A percentile compares a stretch with the other conserved stretches of the same genome.
These are phyloP conservation scores for Drosophila lacteicornis DNA, from an alignment of 1,140 invertebrate genomes.

Conservation along the genomic window DNA sequence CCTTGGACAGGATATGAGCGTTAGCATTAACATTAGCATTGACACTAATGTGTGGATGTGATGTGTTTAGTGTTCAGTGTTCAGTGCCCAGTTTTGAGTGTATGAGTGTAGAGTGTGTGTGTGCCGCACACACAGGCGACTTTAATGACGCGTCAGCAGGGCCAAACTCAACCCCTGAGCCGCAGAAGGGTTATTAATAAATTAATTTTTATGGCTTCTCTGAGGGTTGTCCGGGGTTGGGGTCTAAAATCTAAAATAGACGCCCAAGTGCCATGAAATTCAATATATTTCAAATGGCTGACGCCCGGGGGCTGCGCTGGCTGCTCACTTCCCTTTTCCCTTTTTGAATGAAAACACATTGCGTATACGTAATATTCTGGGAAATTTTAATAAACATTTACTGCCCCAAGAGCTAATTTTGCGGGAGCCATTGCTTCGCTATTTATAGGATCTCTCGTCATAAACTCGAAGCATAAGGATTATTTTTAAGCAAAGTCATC, in stretches of 20 bases:
- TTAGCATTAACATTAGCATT: slow-evolving; percentile 66
- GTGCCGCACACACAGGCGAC: slow-evolving; percentile 59
- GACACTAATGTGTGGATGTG: slow-evolving; percentile 51
- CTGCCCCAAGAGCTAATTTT: slow-evolving; percentile 32
- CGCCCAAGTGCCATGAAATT: slow-evolving; percentile 47
- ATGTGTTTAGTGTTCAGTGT: slow-evolving; percentile 19
- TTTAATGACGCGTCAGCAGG: slow-evolving; percentile 60
- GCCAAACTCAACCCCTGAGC: slow-evolving; percentile 12
- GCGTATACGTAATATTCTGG: slow-evolving; percentile 42
- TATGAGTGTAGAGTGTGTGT: neutral
- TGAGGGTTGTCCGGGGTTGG: neutral
- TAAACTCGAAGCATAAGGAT: slow-evolving; percentile 12
- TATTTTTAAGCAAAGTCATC: slow-evolving; percentile 34
- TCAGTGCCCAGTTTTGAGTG: neutral
- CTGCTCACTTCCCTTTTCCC: neutral
- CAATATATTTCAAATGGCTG: slow-evolving; percentile 45
- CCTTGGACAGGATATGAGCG: slow-evolving; percentile 59
- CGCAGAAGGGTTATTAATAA: slow-evolving; percentile 77
- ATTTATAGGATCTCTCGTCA: slow-evolving; percentile 19
- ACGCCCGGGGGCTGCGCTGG: neutral
- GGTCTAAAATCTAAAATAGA: slow-evolving; percentile 37
- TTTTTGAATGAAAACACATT: slow-evolving; percentile 10
- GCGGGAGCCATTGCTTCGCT: slow-evolving; percentile 4
- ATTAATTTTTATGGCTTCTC: slow-evolving; percentile 64
- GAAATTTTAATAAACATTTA: slow-evolving; percentile 41